A percentile compares a stretch with the other conserved stretches of the same genome.
phyloP scores from a whole-genome alignment of 2,113 vertebrate species.

The Damaliscus lunatus region DNA sequence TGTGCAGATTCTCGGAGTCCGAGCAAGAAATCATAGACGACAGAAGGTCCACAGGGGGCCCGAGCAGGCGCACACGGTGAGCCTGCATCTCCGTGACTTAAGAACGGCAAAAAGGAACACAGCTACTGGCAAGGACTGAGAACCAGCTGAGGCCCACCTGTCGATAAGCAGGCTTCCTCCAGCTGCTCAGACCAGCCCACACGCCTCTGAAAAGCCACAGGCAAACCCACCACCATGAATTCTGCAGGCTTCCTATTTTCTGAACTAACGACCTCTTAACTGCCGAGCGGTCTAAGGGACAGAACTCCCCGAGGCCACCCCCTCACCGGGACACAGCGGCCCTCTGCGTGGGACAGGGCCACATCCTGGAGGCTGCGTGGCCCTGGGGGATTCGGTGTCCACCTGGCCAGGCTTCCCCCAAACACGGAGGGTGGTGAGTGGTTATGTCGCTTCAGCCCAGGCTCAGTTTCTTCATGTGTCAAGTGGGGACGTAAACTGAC shows the following conservation, averaged over 20 bases:
- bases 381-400: rapidly evolving
- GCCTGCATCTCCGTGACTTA: rapidly evolving
- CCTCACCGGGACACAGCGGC: rapidly evolving
- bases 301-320: not conserved
- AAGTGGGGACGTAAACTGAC: rapidly evolving
- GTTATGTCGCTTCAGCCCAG: rapidly evolving
- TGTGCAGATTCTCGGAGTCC: rapidly evolving
- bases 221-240: rapidly evolving
- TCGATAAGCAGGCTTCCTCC: not conserved
- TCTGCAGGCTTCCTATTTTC: not conserved
- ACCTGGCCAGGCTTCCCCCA: rapidly evolving
- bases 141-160: rapidly evolving
- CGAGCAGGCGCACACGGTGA: rapidly evolving
- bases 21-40: rapidly evolving
- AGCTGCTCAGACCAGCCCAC: too few species aligned
- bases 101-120: rapidly evolving
- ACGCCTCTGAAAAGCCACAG: not conserved
- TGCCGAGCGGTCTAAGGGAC: too few species aligned
- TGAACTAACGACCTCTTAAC: not conserved
- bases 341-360: rapidly evolving
- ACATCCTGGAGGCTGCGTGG: rapidly evolving
- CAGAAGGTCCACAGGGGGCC: rapidly evolving
- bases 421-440: rapidly evolving
- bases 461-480: too few species aligned
- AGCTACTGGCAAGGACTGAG: rapidly evolving